These are phyloP conservation scores for Yasuhikotakia modesta DNA, from an alignment of 2,797 vertebrate genomes.

Conservation along the genomic window DNA sequence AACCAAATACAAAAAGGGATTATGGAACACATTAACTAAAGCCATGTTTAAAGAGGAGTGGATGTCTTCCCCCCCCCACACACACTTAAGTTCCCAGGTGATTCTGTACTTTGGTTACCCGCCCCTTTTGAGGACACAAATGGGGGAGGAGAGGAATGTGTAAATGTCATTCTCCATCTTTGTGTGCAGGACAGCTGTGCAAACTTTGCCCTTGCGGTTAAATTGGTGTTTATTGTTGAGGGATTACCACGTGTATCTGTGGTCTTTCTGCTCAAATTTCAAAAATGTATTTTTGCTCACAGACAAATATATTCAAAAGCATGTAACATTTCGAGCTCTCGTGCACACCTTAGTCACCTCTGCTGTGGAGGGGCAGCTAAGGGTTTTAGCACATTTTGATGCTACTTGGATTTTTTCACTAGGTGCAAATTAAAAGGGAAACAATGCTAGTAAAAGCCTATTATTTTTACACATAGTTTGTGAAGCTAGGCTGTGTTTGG, in stretches of 20 bases:
- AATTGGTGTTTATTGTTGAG: constrained; percentile 66
- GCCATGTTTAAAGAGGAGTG: constrained; percentile 59
- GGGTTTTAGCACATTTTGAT: constrained; percentile 53
- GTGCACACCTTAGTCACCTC: constrained; percentile 30
- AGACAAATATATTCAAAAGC: constrained; percentile 55
- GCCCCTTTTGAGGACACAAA: constrained; percentile 53
- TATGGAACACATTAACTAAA: constrained; percentile 59
- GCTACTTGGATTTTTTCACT: constrained; percentile 43
- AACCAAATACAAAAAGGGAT: constrained; percentile 60
- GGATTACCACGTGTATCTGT: constrained; percentile 61
- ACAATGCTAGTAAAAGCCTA: constrained; percentile 57
- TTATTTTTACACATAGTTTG: constrained; percentile 55
- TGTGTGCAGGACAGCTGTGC: constrained; percentile 68
- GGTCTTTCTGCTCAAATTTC: constrained; percentile 53
- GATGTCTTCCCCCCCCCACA: constrained; percentile 25
- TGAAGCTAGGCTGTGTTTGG: constrained; percentile 60
- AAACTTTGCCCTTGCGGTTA: constrained; percentile 63
- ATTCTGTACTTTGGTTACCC: constrained; percentile 51
- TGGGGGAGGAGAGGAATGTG: constrained; percentile 60
- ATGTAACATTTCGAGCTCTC: constrained; percentile 29
- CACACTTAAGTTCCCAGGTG: constrained; percentile 60
- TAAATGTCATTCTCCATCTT: constrained; percentile 66
- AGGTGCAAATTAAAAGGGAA: constrained; percentile 56
- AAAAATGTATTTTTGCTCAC: constrained; percentile 24
- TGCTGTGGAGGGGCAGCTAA: constrained; percentile 27